phyloP scores from a whole-genome alignment of 2,113 vertebrate genomes.

The Taxidea taxus region DNA sequence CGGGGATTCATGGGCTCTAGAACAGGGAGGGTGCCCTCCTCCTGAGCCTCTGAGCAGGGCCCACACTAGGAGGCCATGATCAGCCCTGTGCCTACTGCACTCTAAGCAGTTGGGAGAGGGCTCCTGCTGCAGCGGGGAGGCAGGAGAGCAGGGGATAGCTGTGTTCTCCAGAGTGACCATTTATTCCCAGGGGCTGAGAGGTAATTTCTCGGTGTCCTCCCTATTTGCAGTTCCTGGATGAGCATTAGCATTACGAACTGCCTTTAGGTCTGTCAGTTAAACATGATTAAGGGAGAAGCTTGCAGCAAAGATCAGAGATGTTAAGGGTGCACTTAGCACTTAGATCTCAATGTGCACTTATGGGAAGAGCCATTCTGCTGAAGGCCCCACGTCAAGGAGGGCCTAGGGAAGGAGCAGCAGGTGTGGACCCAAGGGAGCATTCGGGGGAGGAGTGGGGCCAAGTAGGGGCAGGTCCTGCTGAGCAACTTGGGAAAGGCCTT shows the following conservation, averaged over 20 bases:
- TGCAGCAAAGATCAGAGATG: slow-evolving; percentile 45
- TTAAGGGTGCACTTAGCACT: slow-evolving; percentile 44
- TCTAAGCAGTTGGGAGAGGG: background rate
- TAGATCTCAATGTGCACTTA: slow-evolving; percentile 15
- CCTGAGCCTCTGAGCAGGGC: background rate
- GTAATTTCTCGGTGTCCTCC: background rate
- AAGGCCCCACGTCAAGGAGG: background rate
- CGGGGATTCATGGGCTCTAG: rapidly evolving
- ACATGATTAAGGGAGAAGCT: slow-evolving; percentile 49
- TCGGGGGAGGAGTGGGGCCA: too few relatives aligned
- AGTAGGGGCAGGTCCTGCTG: background rate
- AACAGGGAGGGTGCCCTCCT: background rate
- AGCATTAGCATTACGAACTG: background rate
- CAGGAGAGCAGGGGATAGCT: background rate
- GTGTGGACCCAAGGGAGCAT: background rate
- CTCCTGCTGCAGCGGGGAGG: background rate
- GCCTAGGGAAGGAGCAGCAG: background rate
- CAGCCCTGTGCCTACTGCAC: background rate
- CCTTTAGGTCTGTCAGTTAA: slow-evolving; percentile 50
- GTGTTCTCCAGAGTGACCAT: background rate
- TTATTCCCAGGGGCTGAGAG: slow-evolving; percentile 28
- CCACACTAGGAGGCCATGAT: background rate
- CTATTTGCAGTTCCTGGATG: background rate
- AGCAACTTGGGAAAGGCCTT: background rate
- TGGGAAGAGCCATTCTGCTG: background rate